These are phyloP conservation scores for Drosophila sturtevanti DNA, from an alignment of 1,140 invertebrate genomes.

Conservation along the genomic window DNA sequence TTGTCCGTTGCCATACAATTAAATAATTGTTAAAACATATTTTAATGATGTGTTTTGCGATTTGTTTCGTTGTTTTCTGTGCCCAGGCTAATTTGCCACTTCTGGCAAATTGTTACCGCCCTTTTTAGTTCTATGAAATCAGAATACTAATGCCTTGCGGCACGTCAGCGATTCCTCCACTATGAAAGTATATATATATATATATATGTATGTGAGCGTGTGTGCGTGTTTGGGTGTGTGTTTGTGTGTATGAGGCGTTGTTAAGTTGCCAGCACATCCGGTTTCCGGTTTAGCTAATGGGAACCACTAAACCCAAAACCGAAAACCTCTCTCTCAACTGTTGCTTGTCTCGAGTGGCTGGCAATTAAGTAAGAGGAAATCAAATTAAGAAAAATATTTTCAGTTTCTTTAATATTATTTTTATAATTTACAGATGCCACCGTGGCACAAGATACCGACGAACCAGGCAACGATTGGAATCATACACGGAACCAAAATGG, in stretches of 20 bases:
- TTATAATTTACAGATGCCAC: slow-evolving; percentile 88
- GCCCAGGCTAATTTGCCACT: slow-evolving; percentile 48
- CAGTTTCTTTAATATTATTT: neutral
- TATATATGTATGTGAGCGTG: too few relatives aligned
- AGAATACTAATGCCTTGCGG: slow-evolving; percentile 39
- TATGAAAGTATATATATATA: neutral
- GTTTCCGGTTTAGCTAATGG: slow-evolving; percentile 54
- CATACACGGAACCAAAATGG: slow-evolving; percentile 75
- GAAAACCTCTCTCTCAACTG: slow-evolving; percentile 41
- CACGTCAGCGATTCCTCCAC: slow-evolving; percentile 43
- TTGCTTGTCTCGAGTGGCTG: slow-evolving; percentile 40
- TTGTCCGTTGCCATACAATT: slow-evolving; percentile 48
- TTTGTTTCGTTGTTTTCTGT: slow-evolving; percentile 27
- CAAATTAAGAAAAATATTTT: neutral
- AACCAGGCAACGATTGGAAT: slow-evolving; percentile 84
- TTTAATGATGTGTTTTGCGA: slow-evolving; percentile 65
- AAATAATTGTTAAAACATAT: slow-evolving; percentile 69
- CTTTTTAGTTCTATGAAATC: slow-evolving; percentile 8
- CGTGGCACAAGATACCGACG: slow-evolving; percentile 87
- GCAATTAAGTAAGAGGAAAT: slow-evolving; percentile 10
- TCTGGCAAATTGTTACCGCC: slow-evolving; percentile 60
- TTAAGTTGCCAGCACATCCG: slow-evolving; percentile 60
- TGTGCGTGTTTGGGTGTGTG: neutral
- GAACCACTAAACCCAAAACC: neutral
- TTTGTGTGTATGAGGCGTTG: slow-evolving; percentile 8